phyloP scores from a whole-genome alignment of 2,888 invertebrate species.

The Synergus laeviventris region DNA sequence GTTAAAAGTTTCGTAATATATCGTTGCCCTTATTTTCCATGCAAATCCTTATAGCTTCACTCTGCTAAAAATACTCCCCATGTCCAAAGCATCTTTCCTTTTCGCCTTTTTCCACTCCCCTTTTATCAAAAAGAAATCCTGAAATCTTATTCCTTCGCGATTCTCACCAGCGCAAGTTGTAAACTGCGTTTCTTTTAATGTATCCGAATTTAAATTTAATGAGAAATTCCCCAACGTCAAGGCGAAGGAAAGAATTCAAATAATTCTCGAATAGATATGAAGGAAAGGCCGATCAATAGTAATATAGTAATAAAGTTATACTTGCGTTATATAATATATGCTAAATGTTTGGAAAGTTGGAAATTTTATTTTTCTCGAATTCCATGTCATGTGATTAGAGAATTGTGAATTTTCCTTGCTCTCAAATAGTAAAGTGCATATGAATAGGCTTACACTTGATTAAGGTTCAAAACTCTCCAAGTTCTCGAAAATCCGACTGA shows the following conservation, averaged over 20 bases:
- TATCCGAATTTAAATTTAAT: conserved; percentile 67
- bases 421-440: too few relatives aligned
- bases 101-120: conserved; percentile 13
- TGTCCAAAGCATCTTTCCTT: conserved; percentile 52
- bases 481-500: background rate
- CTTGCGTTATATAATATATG: background rate
- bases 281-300: background rate
- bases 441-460: too few relatives aligned
- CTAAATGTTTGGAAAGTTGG: background rate
- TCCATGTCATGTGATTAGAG: too few relatives aligned
- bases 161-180: conserved; percentile 48
- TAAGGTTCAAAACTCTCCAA: too few relatives aligned
- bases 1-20: conserved; percentile 69
- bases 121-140: conserved; percentile 4
- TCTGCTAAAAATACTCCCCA: conserved; percentile 67
- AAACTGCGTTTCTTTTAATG: conserved; percentile 57
- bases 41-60: conserved; percentile 68
- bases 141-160: conserved; percentile 11
- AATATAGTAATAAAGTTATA: too few relatives aligned
- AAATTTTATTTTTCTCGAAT: background rate
- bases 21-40: conserved; percentile 67
- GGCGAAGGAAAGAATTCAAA: background rate
- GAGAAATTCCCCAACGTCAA: conserved; percentile 49
- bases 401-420: too few relatives aligned
- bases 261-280: background rate